Evolutionary conservation across 92 coral and sea anemone genomes (phyloP).

Genomic region (Porites evermanni): DNA sequence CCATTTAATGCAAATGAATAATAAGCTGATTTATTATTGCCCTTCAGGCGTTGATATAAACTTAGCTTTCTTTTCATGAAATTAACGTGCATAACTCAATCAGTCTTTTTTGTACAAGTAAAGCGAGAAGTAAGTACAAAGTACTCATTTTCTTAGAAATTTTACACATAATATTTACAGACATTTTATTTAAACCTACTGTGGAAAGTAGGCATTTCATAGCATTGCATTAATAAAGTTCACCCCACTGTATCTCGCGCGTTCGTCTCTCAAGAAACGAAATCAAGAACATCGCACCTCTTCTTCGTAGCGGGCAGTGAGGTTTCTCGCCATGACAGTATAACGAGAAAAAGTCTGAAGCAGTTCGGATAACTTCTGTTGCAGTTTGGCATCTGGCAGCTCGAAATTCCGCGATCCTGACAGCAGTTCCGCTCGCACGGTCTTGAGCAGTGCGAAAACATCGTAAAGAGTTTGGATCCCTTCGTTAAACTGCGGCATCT

Average conservation of each 20-base stretch:
- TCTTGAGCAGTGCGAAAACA: constrained; percentile 68
- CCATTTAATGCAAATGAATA: no score
- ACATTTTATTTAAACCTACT: no score
- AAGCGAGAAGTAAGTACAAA: no score
- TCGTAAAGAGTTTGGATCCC: constrained; percentile 61
- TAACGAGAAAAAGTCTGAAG: constrained; percentile 59
- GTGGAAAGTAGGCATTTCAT: no score
- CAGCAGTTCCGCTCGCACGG: constrained; percentile 66
- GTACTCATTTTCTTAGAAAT: no score
- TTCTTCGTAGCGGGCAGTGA: constrained; percentile 75
- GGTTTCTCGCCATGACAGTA: constrained; percentile 65
- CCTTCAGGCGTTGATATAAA: no score
- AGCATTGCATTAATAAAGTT: not conserved
- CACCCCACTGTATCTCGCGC: not conserved
- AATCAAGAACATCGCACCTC: constrained; percentile 75
- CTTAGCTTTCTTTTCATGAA: no score
- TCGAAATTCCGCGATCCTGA: constrained; percentile 60
- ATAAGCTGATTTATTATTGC: no score
- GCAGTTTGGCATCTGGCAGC: constrained; percentile 68
- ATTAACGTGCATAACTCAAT: no score
- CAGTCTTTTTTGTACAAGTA: no score
- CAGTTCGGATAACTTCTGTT: constrained; percentile 67
- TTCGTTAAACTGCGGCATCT: constrained; percentile 38
- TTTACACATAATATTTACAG: no score
- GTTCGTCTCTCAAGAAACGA: no score